Base-by-base conservation (phyloP, 2,888 invertebrate genomes). In the Brachypalpus laphriformis region DNA sequence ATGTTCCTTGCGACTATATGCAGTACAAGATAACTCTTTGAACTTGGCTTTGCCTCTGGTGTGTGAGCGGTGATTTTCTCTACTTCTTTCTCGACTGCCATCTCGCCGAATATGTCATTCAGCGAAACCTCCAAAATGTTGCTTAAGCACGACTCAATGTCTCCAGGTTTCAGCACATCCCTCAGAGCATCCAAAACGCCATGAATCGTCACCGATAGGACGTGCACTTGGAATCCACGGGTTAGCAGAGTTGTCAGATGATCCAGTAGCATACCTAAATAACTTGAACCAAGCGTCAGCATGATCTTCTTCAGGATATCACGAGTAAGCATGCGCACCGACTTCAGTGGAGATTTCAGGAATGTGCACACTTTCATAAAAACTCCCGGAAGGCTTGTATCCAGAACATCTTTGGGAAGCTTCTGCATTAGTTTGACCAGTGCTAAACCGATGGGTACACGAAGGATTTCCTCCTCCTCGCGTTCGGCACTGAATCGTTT, bases 291-390 rank as follows among this genome's bases (percentile, higher is more conserved):
- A 7, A 99, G 93, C 0, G 96, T 94, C 0, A 94, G 89, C 95
- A 98, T 96, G 25, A 98, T 97, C 91, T 97, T 97, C 88, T 97
- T 95, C n/a, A 99, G 93, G n/a, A 97, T 98, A 90, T 98, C 97
- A 34, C 98, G 94, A 0, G 98, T 96, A 0, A 95, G 93, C 89
- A 96, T 95, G 47, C 99, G 94, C 2, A 98, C 97, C 89, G 97
- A 97, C 88, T 96, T 96, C 18, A 98, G 91, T 1, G 96, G 96
- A 0, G 98, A 98, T 91, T 97, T 97, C 76, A 99, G 92, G 90
- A 98, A 98, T 0, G 96, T 96, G 89, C 97, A 97, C 0, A 99
- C 93, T 91, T 98, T 98, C 93, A 97, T 95, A 86, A 98, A 95
- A 63, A 98, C 95, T 49, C 97, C 96, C 22, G 97, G 95, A 63